Base-by-base conservation (phyloP, 2,888 invertebrate genomes). In the Stenichneumon culpator region DNA sequence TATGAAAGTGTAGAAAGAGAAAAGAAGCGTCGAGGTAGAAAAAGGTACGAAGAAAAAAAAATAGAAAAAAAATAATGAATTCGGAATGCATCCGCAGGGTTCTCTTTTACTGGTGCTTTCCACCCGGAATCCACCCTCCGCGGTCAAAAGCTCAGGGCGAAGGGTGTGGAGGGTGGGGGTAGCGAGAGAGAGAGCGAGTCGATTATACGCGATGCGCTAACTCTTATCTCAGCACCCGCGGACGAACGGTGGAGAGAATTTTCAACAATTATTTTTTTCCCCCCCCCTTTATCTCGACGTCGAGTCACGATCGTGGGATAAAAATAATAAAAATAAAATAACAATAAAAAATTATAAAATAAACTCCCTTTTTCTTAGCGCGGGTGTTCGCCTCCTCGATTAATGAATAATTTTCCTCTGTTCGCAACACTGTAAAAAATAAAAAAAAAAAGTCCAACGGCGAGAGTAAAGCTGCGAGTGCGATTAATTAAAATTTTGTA, bases 1-100 rank as follows among this genome's bases (percentile, higher is more conserved):
- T 69, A 79, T 65, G 74, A 82, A 82, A 82, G 82, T 70, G 79
- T 70, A 69, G 74, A 78, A 69, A 69, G 79, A 74, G 70, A 70
- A 44, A 70, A 75, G 69, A 39, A 70, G 73, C 72, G 67, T 57
- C 39, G 73, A 67, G 54, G 57, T 54, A 67, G 63, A 63, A 72
- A 72, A 65, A 25, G 39, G 44, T 54, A 68, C 67, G 16, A 68
- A 44, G 6, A 67, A 67, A 60, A 22, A 16, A 68, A 52, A 70
- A 63, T 19, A 70, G 25, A 63, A 52, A 44, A 70, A 63, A 72
- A 60, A 16, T 14, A 11, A 36, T 50, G 16, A 79, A 50, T 69
- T 72, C 50, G 68, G 68, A 69, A 79, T 74, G 72, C 73, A 47
- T 39, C 36, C 39, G 39, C 44, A 39, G 16, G 16, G 28, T 67